Base-by-base conservation (phyloP, 2,888 invertebrate species). In the Digitonthophagus gazella region DNA sequence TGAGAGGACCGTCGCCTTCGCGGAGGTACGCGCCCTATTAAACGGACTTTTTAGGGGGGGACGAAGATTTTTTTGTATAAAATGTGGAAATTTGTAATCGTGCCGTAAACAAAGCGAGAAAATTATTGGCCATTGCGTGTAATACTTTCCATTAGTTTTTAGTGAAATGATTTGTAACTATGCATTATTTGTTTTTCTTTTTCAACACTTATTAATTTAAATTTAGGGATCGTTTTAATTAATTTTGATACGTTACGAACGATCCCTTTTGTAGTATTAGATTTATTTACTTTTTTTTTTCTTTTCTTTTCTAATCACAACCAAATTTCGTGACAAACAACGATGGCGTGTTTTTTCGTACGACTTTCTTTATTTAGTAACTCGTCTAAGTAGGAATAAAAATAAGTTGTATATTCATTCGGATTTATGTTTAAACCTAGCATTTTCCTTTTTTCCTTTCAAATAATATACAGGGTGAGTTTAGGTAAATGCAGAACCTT, bases 1-100 rank as follows among this genome's bases (percentile, higher is more conserved):
- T 92, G 87, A 89, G 93, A 77, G 93, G 93, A 78, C 91, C 92
- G 58, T 93, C 93, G 70, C 93, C 93, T 71, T 90, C 93, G 75
- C 89, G 93, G 84, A 89, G 93, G 84, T 94, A 93, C 84, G 93
- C 93, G 82, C 93, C 93, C 75, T 93, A 93, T 85, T 93, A 86
- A n/a, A 85, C 19, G 22, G 28, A 44, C 28, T 44, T 44, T 44
- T 44, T 44, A 67, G 5, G 64, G 58, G 3, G 8, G 11, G 6
- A 57, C 16, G 44, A 19, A 73, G 64, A 58, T 58, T 58, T 15
- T 58, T 58, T 58, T 18, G 28, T 44, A 44, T 44, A 44, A 44
- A 44, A 44, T 44, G 28, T 44, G 28, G 28, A 44, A 44, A 44
- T 44, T 44, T 44, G 28, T 44, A 44, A 44, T 44, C 58, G 58